Evolutionary conservation across 2,113 vertebrate species (phyloP).

Genomic region (Hydrochoerus hydrochaeris): DNA sequence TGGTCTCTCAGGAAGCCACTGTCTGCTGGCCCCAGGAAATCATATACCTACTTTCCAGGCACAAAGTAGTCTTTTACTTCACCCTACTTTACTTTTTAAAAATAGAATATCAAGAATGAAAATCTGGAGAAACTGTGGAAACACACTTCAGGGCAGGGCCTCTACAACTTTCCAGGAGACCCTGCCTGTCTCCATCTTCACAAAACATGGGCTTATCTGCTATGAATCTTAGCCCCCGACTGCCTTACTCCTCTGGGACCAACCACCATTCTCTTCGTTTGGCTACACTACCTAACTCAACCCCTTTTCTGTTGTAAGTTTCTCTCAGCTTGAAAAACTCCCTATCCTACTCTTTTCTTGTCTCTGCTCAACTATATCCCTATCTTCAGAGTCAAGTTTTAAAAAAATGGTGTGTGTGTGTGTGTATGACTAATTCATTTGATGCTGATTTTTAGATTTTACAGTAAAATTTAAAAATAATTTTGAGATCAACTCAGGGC

Average conservation of each 20-base stretch:
- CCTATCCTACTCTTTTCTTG: neutral
- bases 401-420: neutral
- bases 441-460: conserved; percentile 19
- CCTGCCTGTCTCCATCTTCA: neutral
- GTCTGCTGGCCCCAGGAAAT: neutral
- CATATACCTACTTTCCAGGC: neutral
- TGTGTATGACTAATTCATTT: neutral
- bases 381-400: neutral
- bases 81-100: neutral
- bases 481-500: neutral
- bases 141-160: neutral
- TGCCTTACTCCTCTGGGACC: neutral
- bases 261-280: neutral
- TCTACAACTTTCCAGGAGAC: neutral
- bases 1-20: neutral
- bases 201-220: neutral
- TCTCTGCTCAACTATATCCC: neutral
- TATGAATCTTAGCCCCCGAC: neutral
- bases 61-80: neutral
- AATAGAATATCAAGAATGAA: neutral
- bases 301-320: neutral
- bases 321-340: neutral
- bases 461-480: conserved; percentile 27
- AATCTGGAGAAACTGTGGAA: neutral
- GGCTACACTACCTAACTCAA: neutral